A percentile compares a stretch with the other conserved stretches of the same genome.
These are phyloP conservation scores for Choloepus didactylus DNA, from an alignment of 2,797 vertebrate species.

Conservation along the genomic window DNA sequence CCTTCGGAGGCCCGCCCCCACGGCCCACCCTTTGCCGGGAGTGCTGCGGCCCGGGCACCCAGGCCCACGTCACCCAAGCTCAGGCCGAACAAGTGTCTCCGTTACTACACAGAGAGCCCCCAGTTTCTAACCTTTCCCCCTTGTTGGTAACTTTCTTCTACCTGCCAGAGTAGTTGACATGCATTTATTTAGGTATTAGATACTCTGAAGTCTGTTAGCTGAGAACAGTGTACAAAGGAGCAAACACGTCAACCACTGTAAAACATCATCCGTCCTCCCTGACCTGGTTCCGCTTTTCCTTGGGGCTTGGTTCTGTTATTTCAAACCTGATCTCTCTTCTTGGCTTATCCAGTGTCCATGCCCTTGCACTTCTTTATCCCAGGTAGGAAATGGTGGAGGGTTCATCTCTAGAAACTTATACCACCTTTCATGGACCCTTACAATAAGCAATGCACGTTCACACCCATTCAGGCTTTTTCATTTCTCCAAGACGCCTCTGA, in stretches of 20 bases:
- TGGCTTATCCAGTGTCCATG: not conserved
- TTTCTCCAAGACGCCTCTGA: too few species aligned
- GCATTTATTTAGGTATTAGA: not conserved
- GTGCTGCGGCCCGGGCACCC: not conserved
- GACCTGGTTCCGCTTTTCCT: not conserved
- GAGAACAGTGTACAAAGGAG: not conserved
- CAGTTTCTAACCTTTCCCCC: not conserved
- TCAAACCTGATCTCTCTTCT: constrained; percentile 61
- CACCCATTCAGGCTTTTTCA: not conserved
- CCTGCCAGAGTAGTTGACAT: not conserved
- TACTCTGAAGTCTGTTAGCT: not conserved
- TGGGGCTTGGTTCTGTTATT: constrained; percentile 48
- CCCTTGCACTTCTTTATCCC: constrained; percentile 13
- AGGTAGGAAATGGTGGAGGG: not conserved
- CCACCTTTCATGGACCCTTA: not conserved
- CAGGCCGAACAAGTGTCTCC: not conserved
- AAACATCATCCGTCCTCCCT: not conserved
- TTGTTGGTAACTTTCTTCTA: not conserved
- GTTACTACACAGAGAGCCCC: not conserved
- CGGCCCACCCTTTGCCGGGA: not conserved
- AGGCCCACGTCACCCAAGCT: not conserved
- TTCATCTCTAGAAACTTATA: not conserved
- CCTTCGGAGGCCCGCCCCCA: not conserved
- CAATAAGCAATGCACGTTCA: not conserved
- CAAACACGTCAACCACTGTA: not conserved